Base-by-base conservation (phyloP, 53 echinoderm and acorn worm genomes). In the Patiria pectinifera region DNA sequence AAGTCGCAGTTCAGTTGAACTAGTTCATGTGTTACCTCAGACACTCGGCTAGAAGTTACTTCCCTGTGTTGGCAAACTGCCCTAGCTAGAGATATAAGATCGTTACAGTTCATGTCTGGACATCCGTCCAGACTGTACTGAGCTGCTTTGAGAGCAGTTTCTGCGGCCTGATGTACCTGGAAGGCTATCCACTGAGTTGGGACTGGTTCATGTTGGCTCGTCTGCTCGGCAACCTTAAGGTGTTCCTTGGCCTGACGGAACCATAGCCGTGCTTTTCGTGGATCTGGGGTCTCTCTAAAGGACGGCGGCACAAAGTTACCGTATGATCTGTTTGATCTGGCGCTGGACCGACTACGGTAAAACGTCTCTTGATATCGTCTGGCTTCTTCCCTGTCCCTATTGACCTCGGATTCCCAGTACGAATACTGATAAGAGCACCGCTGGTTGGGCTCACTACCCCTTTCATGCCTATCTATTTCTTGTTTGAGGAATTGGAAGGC, bases 401-500 rank as follows among this genome's bases (percentile, higher is more conserved):
- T 85, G 59, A 69, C 86, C 1, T 86, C 70, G 0, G 62, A 24
- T 8, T 92, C 86, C 92, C 92, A 92, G 45, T 12, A 9, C 2
- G 85, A 77, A 35, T 86, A 92, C 15, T 71, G 62, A 45, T 69
- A 69, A 69, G 43, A 62, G 35, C 66, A 63, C 5, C 66, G 12
- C 69, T 63, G 24, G 21, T 21, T 12, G 19, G 77, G 47, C 1
- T 71, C 11, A 15, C 18, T 45, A n/a, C 45, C 15, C n/a, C 44
- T 59, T 53, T 92, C 86, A n/a, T 66, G 78, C 47, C 89, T 72
- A 1, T 91, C 93, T 16, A 96, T 93, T 83, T 93, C 94, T 9
- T 63, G 66, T 78, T 94, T 83, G 0, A 96, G 82, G 84, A 89
- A 93, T 88, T 96, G 85, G 80, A 96, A 96, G 0, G 93, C 91